These are phyloP conservation scores for Lottia gigantea DNA, from an alignment of 2,888 invertebrate species.

Conservation along the genomic window DNA sequence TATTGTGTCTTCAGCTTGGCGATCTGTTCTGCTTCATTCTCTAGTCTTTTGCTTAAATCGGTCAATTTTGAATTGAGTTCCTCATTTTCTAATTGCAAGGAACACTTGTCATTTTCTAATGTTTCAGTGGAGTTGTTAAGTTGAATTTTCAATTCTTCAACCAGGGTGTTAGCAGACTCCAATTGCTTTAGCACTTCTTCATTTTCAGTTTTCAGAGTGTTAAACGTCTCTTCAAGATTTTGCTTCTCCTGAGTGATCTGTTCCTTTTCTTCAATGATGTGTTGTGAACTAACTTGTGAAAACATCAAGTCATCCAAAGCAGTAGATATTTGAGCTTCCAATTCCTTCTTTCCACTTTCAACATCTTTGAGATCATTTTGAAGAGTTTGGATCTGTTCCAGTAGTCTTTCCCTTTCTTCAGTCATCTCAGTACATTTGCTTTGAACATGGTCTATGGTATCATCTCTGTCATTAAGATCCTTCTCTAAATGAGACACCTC, in stretches of 20 bases:
- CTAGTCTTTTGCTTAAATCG: background rate
- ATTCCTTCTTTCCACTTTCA: slow-evolving; percentile 12
- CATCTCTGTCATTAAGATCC: background rate
- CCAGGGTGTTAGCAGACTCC: background rate
- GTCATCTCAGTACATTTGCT: slow-evolving; percentile 5
- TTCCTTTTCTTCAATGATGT: background rate
- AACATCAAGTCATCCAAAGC: slow-evolving; percentile 8
- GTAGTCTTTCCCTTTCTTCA: slow-evolving; percentile 9
- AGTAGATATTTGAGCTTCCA: slow-evolving; percentile 11
- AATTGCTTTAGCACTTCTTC: slow-evolving; percentile 14
- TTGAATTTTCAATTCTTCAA: slow-evolving; percentile 21
- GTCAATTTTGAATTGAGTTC: background rate
- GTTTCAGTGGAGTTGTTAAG: slow-evolving; percentile 17
- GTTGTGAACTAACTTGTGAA: slow-evolving; percentile 11
- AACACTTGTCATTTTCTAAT: slow-evolving; percentile 13
- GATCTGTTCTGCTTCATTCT: slow-evolving; percentile 14
- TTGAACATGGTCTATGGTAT: background rate
- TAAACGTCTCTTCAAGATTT: slow-evolving; percentile 4
- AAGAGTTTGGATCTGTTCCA: slow-evolving; percentile 4
- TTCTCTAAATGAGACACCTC: background rate
- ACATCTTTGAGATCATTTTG: slow-evolving; percentile 15
- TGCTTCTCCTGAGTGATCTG: background rate
- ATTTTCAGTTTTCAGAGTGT: background rate
- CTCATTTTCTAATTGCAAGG: background rate
- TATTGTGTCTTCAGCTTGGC: slow-evolving; percentile 16